Evolutionary conservation across 2,888 invertebrate species (phyloP).

Genomic region (Papilio demoleus): DNA sequence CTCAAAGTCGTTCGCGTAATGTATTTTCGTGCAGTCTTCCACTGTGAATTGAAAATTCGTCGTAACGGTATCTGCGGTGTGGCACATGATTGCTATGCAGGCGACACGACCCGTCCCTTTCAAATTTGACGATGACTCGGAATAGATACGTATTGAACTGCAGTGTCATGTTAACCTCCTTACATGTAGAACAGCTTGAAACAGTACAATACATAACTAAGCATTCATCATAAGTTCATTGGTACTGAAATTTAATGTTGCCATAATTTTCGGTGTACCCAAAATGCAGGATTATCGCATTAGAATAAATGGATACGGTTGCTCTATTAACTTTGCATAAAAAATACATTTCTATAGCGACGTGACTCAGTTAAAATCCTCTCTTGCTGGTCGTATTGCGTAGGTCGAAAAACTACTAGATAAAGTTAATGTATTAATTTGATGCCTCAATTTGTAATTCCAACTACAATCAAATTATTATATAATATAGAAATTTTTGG

Average conservation of each 20-base stretch:
- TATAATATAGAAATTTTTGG: slow-evolving; percentile 21
- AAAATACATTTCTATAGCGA: no score
- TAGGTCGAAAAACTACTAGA: slow-evolving; percentile 13
- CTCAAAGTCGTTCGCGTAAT: neutral
- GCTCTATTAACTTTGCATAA: no score
- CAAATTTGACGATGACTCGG: slow-evolving; percentile 44
- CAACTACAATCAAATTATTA: neutral
- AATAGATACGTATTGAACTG: slow-evolving; percentile 43
- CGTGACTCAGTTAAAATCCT: no score
- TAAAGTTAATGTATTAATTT: slow-evolving; percentile 11
- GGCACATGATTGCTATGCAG: slow-evolving; percentile 57
- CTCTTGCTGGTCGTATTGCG: no score
- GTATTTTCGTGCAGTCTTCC: slow-evolving; percentile 40
- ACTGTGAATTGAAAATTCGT: slow-evolving; percentile 53
- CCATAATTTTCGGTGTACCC: no score
- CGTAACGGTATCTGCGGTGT: slow-evolving; percentile 56
- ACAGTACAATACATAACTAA: slow-evolving; percentile 12
- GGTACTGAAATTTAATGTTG: neutral
- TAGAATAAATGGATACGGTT: no score
- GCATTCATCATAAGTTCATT: slow-evolving; percentile 1
- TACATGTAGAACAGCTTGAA: slow-evolving; percentile 33
- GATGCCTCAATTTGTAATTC: neutral
- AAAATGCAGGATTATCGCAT: no score
- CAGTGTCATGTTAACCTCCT: slow-evolving; percentile 39
- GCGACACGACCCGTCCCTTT: slow-evolving; percentile 53